Conservation (phyloP, 1,140 invertebrate genomes). For the Laupala kohalensis region DNA sequence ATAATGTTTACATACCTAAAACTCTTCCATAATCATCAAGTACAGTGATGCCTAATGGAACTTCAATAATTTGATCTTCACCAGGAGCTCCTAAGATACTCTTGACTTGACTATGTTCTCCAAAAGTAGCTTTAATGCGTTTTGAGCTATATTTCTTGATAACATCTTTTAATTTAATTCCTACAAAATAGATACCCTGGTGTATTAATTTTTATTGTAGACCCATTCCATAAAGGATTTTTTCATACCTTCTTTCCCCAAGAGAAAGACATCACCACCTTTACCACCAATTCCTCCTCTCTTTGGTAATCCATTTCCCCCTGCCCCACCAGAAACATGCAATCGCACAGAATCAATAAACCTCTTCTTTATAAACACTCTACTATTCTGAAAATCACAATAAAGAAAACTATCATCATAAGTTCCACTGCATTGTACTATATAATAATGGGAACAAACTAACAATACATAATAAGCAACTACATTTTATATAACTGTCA, state of each 20-base stretch:
- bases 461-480: no score
- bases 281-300: slow-evolving; percentile 75
- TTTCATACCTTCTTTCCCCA: slow-evolving; percentile 41
- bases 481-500: no score
- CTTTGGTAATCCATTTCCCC: slow-evolving; percentile 59
- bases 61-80: slow-evolving; percentile 49
- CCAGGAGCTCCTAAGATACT: slow-evolving; percentile 63
- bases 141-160: slow-evolving; percentile 36
- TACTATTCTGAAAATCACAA: no score
- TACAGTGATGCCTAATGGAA: slow-evolving; percentile 68
- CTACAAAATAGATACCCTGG: slow-evolving; percentile 8
- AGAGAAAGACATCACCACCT: slow-evolving; percentile 67
- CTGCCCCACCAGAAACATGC: slow-evolving; percentile 57
- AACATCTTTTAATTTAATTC: slow-evolving; percentile 41
- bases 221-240: neutral
- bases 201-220: neutral
- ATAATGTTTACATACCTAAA: no score
- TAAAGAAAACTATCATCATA: no score
- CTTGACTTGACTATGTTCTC: slow-evolving; percentile 53
- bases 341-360: slow-evolving; percentile 64
- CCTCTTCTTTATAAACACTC: neutral
- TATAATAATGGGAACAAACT: no score
- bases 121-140: slow-evolving; percentile 45
- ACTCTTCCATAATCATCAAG: slow-evolving; percentile 39
- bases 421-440: no score